Evolutionary conservation across 1,140 invertebrate species (phyloP), one percentile per base, ranked within the genome.

Genomic region (Onthophagus taurus): DNA sequence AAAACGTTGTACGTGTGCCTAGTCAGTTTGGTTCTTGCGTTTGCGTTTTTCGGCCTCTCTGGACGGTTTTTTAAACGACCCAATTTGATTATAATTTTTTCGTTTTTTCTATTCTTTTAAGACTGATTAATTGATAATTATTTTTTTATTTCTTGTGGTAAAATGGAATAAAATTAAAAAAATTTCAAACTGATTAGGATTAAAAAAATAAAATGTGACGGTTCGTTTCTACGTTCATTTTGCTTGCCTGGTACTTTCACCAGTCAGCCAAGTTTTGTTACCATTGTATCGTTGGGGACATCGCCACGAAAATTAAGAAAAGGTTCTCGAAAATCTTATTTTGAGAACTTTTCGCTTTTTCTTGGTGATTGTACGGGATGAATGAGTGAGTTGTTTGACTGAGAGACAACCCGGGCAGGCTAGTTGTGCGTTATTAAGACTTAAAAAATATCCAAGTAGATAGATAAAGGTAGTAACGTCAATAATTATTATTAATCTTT

Each of bases 381-480:
- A 53, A 51, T 59, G 60, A 47, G 44, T 63, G 59, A 53, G 23
- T 47, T 49, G 61, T 41, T 48, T 51, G 60, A 60, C 52, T 65
- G 61, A 64, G 60, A 61, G 61, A 59, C 63, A 65, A 64, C 60
- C 55, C 59, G 63, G 63, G 63, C 61, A 65, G 63, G 63, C 61
- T 63, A 59, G 62, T 48, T 64, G 60, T 55, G 53, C 58, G 60
- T 52, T n/a, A n/a, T n/a, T n/a, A n/a, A n/a, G n/a, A n/a, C n/a
- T n/a, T n/a, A n/a, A n/a, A n/a, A n/a, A n/a, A n/a, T n/a, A n/a
- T n/a, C n/a, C n/a, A n/a, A n/a, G n/a, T n/a, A n/a, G n/a, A n/a
- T n/a, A n/a, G n/a, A n/a, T 53, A 39, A 29, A 50, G 38, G 48
- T 54, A 33, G 41, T 46, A 48, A 47, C 50, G 49, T 45, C 38